A percentile compares a stretch with the other conserved stretches of the same genome.
phyloP scores from a whole-genome alignment of 2,797 vertebrate species.

The Microctenopoma steveboyesi region DNA sequence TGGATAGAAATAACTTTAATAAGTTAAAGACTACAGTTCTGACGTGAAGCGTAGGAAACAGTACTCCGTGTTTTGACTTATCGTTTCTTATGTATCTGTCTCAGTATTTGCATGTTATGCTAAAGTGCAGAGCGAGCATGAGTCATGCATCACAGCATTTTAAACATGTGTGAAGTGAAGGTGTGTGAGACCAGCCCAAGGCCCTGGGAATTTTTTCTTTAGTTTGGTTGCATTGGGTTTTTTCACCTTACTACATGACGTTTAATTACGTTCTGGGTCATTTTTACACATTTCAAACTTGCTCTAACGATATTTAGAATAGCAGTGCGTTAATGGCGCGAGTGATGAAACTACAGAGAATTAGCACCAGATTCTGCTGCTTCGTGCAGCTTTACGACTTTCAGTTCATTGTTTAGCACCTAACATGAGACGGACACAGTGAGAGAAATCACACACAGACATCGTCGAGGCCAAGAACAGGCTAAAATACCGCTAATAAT shows the following conservation, averaged over 20 bases:
- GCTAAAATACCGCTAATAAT: too few relatives aligned
- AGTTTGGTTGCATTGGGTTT: background rate
- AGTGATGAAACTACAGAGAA: too few relatives aligned
- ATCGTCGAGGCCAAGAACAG: too few relatives aligned
- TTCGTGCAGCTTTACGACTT: too few relatives aligned
- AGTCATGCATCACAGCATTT: constrained; percentile 23
- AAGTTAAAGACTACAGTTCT: background rate
- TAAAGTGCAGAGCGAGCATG: constrained; percentile 1
- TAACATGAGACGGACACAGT: too few relatives aligned
- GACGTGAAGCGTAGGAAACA: background rate
- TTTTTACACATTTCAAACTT: background rate
- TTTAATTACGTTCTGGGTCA: background rate
- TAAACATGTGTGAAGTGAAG: background rate
- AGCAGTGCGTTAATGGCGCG: too few relatives aligned
- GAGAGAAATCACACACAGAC: too few relatives aligned
- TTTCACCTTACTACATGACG: background rate
- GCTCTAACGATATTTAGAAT: too few relatives aligned
- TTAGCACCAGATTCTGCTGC: too few relatives aligned
- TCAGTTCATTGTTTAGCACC: too few relatives aligned
- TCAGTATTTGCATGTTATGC: constrained; percentile 55
- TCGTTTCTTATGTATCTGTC: background rate
- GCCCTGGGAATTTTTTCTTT: background rate
- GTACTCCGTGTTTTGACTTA: constrained; percentile 4
- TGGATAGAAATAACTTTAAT: background rate
- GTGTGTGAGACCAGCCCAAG: background rate